Conservation (phyloP, 2,797 vertebrate species). For the Argentina silus region DNA sequence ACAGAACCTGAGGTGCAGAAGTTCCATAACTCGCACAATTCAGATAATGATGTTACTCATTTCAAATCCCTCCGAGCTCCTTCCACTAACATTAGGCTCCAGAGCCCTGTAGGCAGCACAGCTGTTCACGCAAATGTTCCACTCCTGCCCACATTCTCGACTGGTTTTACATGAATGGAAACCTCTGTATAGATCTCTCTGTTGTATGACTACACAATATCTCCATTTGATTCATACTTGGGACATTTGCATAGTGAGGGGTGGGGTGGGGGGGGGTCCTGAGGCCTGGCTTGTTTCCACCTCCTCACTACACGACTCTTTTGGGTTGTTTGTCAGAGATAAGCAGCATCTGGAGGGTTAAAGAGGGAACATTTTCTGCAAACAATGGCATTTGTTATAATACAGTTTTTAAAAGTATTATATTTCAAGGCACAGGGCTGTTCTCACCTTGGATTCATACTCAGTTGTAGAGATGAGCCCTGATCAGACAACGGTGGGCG, state of each 20-base stretch:
- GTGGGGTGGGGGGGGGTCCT: background rate
- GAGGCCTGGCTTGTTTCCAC: background rate
- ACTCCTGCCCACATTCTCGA: background rate
- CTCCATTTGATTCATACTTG: background rate
- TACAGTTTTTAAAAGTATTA: too few species aligned
- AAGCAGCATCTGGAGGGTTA: background rate
- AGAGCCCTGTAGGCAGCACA: background rate
- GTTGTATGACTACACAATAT: background rate
- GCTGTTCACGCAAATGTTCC: conserved; percentile 6
- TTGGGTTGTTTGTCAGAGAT: background rate
- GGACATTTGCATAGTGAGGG: background rate
- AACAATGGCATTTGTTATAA: too few species aligned
- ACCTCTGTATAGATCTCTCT: background rate
- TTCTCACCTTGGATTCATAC: too few species aligned
- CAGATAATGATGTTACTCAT: background rate
- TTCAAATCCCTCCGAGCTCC: too few species aligned
- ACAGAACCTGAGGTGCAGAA: background rate
- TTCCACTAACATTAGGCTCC: background rate
- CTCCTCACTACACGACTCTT: background rate
- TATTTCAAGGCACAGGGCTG: too few species aligned
- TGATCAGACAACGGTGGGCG: background rate
- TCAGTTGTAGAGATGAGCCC: background rate
- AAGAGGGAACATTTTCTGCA: too few species aligned
- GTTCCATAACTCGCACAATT: background rate
- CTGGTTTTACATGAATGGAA: conserved; percentile 1